Conservation (phyloP, 2,113 vertebrate species). For the Typhlomys cinereus region DNA sequence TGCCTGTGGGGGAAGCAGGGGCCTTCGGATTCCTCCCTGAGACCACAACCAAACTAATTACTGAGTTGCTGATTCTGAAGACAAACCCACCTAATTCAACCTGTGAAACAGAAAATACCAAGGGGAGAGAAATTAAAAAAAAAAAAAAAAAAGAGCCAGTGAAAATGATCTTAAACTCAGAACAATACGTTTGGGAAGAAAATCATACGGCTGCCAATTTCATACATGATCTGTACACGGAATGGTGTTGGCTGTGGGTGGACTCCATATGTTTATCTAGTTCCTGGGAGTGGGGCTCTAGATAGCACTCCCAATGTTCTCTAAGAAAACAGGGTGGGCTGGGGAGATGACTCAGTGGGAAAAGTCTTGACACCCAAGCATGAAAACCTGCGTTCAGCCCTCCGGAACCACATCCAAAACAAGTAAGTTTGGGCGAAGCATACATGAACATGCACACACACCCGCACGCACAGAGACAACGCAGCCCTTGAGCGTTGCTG, state of each 20-base stretch:
- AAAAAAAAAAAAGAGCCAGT: neutral
- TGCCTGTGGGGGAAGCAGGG: slow-evolving; percentile 46
- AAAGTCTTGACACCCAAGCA: neutral
- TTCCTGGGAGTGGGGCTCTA: neutral
- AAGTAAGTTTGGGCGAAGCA: neutral
- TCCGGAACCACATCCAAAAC: neutral
- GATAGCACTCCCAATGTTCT: neutral
- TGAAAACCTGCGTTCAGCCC: neutral
- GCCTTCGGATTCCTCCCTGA: slow-evolving; percentile 55
- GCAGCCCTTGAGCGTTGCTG: neutral
- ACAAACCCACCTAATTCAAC: slow-evolving; percentile 32
- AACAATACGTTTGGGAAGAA: neutral
- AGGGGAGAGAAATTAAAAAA: too few species aligned
- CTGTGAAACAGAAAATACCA: neutral
- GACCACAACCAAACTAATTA: slow-evolving; percentile 69
- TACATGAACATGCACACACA: too few species aligned
- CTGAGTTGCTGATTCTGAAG: slow-evolving; percentile 62
- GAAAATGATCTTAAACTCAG: neutral
- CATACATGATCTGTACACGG: neutral
- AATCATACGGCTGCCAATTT: neutral
- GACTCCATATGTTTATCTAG: neutral
- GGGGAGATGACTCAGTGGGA: neutral
- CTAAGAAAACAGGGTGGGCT: neutral
- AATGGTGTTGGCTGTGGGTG: neutral
- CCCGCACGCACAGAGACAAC: neutral